phyloP scores from a whole-genome alignment of 1,140 invertebrate species.

The Drosophila guanche region DNA sequence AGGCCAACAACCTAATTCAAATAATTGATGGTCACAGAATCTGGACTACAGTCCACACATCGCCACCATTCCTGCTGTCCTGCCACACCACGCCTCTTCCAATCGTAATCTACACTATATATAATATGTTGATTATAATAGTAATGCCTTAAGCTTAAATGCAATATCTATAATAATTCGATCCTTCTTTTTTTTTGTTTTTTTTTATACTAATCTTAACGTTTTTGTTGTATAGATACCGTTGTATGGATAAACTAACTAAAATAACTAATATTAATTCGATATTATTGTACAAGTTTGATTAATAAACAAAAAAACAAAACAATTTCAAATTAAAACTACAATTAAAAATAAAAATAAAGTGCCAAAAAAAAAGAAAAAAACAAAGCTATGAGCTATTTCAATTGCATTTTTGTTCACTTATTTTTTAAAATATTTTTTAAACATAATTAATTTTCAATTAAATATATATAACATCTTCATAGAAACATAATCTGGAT shows the following conservation, averaged over 20 bases:
- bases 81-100: slow-evolving; percentile 39
- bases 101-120: slow-evolving; percentile 23
- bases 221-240: slow-evolving; percentile 44
- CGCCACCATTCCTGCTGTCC: neutral
- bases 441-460: no score
- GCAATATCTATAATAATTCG: slow-evolving; percentile 33
- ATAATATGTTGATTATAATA: slow-evolving; percentile 26
- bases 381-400: slow-evolving; percentile 32
- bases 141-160: slow-evolving; percentile 30
- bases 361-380: slow-evolving; percentile 65
- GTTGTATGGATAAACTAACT: slow-evolving; percentile 48
- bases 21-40: slow-evolving; percentile 12
- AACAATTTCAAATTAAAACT: slow-evolving; percentile 9
- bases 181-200: slow-evolving; percentile 32
- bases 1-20: slow-evolving; percentile 59
- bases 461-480: no score
- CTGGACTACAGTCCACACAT: no score
- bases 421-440: no score
- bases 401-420: no score
- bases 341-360: slow-evolving; percentile 61
- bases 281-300: slow-evolving; percentile 62
- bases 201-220: slow-evolving; percentile 51
- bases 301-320: slow-evolving; percentile 56
- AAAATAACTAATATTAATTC: slow-evolving; percentile 53
- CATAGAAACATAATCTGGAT: no score